Base-by-base conservation (phyloP, 2,888 invertebrate species). In the Hydrotaea cyrtoneurina region DNA sequence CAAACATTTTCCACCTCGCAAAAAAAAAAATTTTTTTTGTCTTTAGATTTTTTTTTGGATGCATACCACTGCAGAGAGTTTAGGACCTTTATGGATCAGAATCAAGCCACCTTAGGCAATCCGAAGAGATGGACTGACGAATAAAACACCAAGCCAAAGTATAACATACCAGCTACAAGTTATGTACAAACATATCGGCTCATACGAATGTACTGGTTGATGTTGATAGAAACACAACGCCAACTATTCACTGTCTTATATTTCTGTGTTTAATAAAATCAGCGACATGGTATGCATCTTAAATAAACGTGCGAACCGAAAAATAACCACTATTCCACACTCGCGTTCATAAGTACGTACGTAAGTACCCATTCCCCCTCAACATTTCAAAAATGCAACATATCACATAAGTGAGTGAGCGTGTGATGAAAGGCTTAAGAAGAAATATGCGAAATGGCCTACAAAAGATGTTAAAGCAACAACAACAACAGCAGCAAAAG, bases 261-360 rank as follows among this genome's bases (percentile, higher is more conserved):
- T 31, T 4, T 31, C 31, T 8, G 21, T 19, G 64, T 64, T 73
- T 80, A 62, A 75, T 53, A 75, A 75, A 59, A 76, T 82, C 76
- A 75, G 66, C 81, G 82, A 86, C 86, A 83, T 77, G 86, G 36
- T 72, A 82, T 83, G 86, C 86, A 86, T 86, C 80, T 82, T 74
- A 83, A 86, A 86, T 82, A 82, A 86, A 86, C 86, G 86, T 86
- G 86, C 83, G 86, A 86, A 86, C 83, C 74, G 72, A 85, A 85
- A 80, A 59, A 23, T 3, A 43, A 43, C n/a, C n/a, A 43, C 83
- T 62, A 80, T 84, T 84, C 64, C 77, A 57, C 23, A 39, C 26
- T 23, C 59, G 59, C 23, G 13, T 50, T 50, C 50, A 50, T 26
- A 39, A 39, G 11, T 39, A 39, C 13, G 39, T 39, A 39, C 39